Conservation (phyloP, 2,113 vertebrate genomes). For the Otolemur garnettii region DNA sequence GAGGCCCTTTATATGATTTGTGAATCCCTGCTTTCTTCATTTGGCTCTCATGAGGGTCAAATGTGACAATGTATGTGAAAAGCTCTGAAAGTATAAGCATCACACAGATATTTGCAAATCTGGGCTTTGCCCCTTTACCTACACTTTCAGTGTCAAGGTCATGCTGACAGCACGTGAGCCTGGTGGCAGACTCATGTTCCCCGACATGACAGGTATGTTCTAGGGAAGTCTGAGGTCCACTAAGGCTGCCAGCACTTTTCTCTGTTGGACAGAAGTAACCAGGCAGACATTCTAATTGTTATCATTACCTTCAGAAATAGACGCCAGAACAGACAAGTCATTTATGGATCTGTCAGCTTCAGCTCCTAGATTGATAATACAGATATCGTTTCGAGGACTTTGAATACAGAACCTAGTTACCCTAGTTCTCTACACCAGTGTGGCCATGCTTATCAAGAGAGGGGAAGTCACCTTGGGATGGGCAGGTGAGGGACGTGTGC, state of each 20-base stretch:
- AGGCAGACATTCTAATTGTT: constrained; percentile 21
- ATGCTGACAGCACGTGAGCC: not conserved
- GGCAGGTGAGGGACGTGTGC: not conserved
- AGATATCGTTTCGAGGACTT: not conserved
- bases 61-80: not conserved
- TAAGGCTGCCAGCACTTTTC: not conserved
- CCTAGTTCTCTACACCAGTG: not conserved
- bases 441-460: not conserved
- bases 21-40: not conserved
- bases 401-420: not conserved
- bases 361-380: not conserved
- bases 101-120: not conserved
- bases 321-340: not conserved
- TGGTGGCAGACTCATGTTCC: not conserved
- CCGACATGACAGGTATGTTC: not conserved
- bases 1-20: not conserved
- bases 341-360: not conserved
- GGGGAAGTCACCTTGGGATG: not conserved
- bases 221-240: not conserved
- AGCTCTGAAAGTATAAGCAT: not conserved
- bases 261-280: not conserved
- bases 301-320: not conserved
- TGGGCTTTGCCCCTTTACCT: not conserved
- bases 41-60: constrained; percentile 3
- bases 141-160: not conserved